phyloP scores from a whole-genome alignment of 2,888 invertebrate genomes.

The Notocelia uddmanniana region DNA sequence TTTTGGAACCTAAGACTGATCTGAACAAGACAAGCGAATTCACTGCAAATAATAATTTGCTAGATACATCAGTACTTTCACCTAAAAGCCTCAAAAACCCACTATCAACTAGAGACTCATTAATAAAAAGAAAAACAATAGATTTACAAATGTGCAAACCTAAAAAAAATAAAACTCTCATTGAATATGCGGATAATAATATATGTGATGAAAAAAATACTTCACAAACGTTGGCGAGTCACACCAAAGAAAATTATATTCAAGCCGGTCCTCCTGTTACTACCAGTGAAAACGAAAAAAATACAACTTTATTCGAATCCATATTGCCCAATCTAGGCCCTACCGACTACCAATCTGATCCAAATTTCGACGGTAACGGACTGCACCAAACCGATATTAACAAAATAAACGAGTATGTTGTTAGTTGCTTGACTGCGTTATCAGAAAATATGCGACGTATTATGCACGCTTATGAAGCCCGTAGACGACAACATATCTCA shows the following conservation, averaged over 20 bases:
- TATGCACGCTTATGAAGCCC: constrained; percentile 20
- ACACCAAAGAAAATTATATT: neutral
- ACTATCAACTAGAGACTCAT: neutral
- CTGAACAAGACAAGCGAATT: neutral
- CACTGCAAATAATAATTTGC: neutral
- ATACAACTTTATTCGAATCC: neutral
- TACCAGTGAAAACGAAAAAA: neutral
- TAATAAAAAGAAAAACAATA: constrained; percentile 23
- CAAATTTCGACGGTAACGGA: neutral
- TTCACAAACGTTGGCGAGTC: neutral
- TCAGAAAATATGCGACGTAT: constrained; percentile 30
- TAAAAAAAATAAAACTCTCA: neutral
- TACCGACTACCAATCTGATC: neutral
- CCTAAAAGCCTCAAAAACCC: constrained; percentile 1
- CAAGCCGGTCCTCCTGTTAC: neutral
- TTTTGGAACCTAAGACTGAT: constrained; percentile 5
- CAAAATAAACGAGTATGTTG: neutral
- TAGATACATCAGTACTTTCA: neutral
- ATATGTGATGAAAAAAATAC: neutral
- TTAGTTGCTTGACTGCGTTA: neutral
- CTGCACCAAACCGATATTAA: neutral
- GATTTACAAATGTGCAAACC: constrained; percentile 9
- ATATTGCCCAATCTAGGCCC: neutral
- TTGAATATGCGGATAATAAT: neutral
- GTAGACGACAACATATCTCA: constrained; percentile 16